These are phyloP conservation scores for Pardalotus punctatus DNA, from an alignment of 2,113 vertebrate species.

Conservation along the genomic window DNA sequence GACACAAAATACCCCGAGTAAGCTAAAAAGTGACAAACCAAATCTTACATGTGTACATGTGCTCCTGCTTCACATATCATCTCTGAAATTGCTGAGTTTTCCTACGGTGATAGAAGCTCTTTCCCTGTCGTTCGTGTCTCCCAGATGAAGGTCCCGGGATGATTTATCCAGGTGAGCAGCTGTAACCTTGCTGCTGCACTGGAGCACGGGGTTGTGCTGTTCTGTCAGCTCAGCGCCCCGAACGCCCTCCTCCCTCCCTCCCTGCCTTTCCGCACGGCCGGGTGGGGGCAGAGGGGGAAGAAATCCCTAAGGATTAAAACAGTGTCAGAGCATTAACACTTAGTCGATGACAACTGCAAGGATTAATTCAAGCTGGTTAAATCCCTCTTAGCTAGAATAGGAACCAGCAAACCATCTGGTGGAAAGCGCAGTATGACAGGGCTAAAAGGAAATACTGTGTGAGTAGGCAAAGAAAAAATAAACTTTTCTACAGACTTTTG, in stretches of 20 bases:
- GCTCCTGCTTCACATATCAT: background rate
- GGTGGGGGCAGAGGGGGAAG: background rate
- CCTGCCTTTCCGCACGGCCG: background rate
- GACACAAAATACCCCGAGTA: background rate
- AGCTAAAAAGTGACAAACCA: background rate
- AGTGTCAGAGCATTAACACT: slow-evolving; percentile 41
- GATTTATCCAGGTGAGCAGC: background rate
- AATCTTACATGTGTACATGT: background rate
- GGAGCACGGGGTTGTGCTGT: fast-evolving
- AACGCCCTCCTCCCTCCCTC: background rate
- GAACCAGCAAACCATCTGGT: slow-evolving; percentile 59
- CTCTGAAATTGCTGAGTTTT: background rate
- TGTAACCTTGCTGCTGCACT: background rate
- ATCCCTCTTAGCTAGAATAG: slow-evolving; percentile 57
- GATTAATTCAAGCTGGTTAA: slow-evolving; percentile 63
- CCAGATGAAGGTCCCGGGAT: background rate
- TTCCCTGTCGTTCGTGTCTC: background rate
- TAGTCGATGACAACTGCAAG: slow-evolving; percentile 46
- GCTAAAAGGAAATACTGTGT: slow-evolving; percentile 11
- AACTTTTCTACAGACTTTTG: background rate
- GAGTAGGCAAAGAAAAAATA: slow-evolving; percentile 6
- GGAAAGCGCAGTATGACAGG: slow-evolving; percentile 4
- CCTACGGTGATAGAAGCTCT: background rate
- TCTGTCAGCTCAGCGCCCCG: background rate
- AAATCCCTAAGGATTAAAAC: slow-evolving; percentile 24